Conservation (phyloP, 2,888 invertebrate species). For the Pollenia amentaria region DNA sequence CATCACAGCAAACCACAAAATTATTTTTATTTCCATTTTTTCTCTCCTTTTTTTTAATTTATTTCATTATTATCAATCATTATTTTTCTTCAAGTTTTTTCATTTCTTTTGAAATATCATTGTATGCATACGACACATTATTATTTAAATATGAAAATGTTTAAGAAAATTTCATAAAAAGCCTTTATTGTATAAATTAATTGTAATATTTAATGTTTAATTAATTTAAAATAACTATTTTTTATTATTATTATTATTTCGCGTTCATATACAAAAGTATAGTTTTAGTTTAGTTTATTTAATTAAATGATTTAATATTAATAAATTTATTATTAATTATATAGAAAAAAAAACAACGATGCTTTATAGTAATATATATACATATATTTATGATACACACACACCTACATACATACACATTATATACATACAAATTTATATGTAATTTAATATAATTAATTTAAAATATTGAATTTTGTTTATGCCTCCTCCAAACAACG, state of each 20-base stretch:
- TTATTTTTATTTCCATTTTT: not conserved
- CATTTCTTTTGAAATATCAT: constrained; percentile 20
- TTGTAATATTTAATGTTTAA: constrained; percentile 71
- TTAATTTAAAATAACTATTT: constrained; percentile 54
- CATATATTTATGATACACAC: constrained; percentile 38
- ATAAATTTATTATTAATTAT: constrained; percentile 45
- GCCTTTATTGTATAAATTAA: constrained; percentile 75
- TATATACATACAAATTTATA: constrained; percentile 45
- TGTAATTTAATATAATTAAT: constrained; percentile 52
- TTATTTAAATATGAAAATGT: constrained; percentile 50
- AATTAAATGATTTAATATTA: constrained; percentile 63
- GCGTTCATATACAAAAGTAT: constrained; percentile 58
- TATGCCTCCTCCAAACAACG: not conserved
- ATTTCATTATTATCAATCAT: constrained; percentile 47
- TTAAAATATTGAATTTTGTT: constrained; percentile 70
- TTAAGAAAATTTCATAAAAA: constrained; percentile 60
- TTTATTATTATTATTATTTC: constrained; percentile 51
- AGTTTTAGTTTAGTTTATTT: constrained; percentile 70
- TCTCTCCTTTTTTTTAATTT: constrained; percentile 17
- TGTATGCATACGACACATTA: constrained; percentile 41
- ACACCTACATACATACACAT: constrained; percentile 19
- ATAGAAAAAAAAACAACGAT: constrained; percentile 73
- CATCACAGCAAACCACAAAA: constrained; percentile 48
- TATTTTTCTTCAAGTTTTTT: constrained; percentile 33
- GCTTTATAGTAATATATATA: constrained; percentile 71